Base-by-base conservation (phyloP, 2,113 vertebrate genomes). In the Psammodynastes pulverulentus region DNA sequence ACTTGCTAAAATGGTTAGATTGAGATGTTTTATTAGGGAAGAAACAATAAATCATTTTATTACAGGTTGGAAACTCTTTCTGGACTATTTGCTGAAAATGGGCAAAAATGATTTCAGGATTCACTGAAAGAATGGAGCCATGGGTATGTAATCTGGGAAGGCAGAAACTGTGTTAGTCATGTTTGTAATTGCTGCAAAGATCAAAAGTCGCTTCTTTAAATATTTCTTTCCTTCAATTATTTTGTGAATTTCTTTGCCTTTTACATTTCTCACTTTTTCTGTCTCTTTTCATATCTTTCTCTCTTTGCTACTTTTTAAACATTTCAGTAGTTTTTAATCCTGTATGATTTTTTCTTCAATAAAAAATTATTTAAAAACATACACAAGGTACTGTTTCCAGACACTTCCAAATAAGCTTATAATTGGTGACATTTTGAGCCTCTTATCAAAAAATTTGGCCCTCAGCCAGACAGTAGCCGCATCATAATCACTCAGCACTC, bases 401-500 rank as follows among this genome's bases (percentile, higher is more conserved):
- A 1, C 8, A 53, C n/a, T 43, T 21, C 51, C 34, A 52, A 88
- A 54, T 34, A 39, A 88, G 21, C 51, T 54, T 53, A 21, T 24
- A 23, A n/a, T 23, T 10, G 1, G 90, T 88, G 46, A 29, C 56
- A 54, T 89, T 91, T 91, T 4, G 0, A 53, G 24, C 24, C 72
- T 62, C n/a, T 89, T 84, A 48, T 87, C 91, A 94, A 49, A 56
- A 10, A 0, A 92, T 93, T 72, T 91, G 67, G 94, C 48, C 94
- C 43, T 39, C 34, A 15, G 51, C 49, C 34, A 45, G 49, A 12
- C 1, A 62, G 10, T 93, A 90, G 91, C 90, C 72, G 51, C 39
- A 45, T 84, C 0, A 9, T 87, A 52, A 86, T 86, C 2, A 51
- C 91, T 93, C 87, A 0, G 7, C 24, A 0, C 86, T 39, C 23